Evolutionary conservation across 1,140 invertebrate genomes (phyloP).

Genomic region (Argopecten irradians): DNA sequence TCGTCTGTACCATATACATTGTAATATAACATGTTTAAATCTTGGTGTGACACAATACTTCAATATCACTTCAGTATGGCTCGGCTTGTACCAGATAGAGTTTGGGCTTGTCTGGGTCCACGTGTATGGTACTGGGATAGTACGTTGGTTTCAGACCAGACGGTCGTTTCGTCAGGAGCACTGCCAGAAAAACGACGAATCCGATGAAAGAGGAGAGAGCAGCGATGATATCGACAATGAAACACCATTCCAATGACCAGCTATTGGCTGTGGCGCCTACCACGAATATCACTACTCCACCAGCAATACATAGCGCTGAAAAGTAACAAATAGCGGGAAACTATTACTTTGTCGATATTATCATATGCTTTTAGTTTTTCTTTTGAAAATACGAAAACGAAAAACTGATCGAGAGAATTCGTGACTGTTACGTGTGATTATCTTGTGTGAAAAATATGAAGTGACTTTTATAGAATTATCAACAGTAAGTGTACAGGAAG

Average conservation of each 20-base stretch:
- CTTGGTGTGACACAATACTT: not conserved
- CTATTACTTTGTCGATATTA: no score
- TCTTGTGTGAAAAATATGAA: no score
- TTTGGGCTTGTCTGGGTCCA: constrained; percentile 58
- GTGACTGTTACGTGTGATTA: no score
- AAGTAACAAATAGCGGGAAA: constrained; percentile 26
- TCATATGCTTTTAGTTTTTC: no score
- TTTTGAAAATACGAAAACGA: no score
- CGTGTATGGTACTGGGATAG: constrained; percentile 56
- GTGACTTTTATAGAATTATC: no score
- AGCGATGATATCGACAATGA: constrained; percentile 64
- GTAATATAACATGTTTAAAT: not conserved
- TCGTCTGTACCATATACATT: not conserved
- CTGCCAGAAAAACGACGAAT: constrained; percentile 66
- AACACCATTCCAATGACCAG: constrained; percentile 62
- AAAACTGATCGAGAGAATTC: no score
- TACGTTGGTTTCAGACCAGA: constrained; percentile 49
- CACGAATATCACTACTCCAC: constrained; percentile 62
- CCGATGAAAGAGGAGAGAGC: constrained; percentile 58
- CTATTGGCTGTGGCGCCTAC: constrained; percentile 54
- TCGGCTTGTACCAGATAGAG: constrained; percentile 54
- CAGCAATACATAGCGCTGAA: constrained; percentile 61
- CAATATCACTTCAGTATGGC: constrained; percentile 24
- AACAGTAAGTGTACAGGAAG: no score
- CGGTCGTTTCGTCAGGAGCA: constrained; percentile 58